Evolutionary conservation across 1,140 invertebrate species (phyloP), one percentile per base, ranked within the genome.

Genomic region (Bombus impatiens): DNA sequence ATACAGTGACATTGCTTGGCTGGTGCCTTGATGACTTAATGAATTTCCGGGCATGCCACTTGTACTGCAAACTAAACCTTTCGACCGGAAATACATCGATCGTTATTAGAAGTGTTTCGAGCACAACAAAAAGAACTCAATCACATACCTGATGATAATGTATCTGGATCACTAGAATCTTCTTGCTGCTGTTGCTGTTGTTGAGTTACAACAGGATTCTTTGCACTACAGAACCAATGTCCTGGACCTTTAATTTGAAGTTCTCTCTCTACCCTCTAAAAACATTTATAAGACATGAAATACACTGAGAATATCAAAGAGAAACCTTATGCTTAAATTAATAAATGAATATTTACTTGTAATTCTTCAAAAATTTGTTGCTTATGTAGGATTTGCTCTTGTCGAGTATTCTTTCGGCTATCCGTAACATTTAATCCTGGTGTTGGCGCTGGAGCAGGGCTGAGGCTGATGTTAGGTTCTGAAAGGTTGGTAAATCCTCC

Each of bases 281-380:
- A 57, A 70, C 3, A 80, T 85, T 67, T 5, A 35, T 35, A 44
- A n/a, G 3, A 42, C 0, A 68, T 18, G 18, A 53, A 53, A 53
- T 22, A 57, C n/a, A 71, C 59, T 42, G 47, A 28, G 4, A 12
- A 32, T 74, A 44, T 32, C n/a, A 0, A 35, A 13, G 32, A 37
- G 0, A 44, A 18, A 22, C 10, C 15, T 18, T 0, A 5, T 44
- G 8, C 8, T 53, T 15, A 28, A 74, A 74, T 68, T 76, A 59
- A 78, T 59, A 6, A 81, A 77, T 53, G 1, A 78, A n/a, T 37
- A 94, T 89, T 86, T 93, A 96, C 96, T 94, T 98, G 97, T 83
- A 98, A 93, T 93, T 98, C 97, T 91, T 98, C 97, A 13, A 98
- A 95, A 91, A 98, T 97, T 92, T 97, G 97, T 94, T 97, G 97